phyloP scores from a whole-genome alignment of 1,140 invertebrate genomes.

The Acromyrmex echinatior region DNA sequence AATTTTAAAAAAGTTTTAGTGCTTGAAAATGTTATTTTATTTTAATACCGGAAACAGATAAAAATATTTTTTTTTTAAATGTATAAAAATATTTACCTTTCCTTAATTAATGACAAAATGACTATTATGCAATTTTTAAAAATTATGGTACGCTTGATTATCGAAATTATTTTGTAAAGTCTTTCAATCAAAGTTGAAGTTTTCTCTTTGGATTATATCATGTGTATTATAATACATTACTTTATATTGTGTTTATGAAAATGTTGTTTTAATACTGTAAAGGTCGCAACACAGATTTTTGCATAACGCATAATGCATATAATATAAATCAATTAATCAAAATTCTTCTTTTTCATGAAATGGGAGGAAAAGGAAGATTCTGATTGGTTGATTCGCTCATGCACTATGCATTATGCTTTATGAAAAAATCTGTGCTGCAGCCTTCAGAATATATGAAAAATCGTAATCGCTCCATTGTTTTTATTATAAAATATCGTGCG shows the following conservation, averaged over 20 bases:
- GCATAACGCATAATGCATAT: no score
- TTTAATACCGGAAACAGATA: neutral
- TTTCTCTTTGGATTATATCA: neutral
- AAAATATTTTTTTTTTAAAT: no score
- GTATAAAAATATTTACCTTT: neutral
- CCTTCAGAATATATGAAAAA: neutral
- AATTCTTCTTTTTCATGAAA: no score
- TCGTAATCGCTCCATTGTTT: neutral
- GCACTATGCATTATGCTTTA: no score
- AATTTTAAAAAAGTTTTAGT: neutral
- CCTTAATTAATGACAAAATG: neutral
- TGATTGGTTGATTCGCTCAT: no score
- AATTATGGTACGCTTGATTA: neutral
- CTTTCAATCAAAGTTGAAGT: neutral
- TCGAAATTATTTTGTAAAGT: neutral
- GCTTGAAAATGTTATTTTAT: neutral
- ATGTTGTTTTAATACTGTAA: neutral
- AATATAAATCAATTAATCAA: no score
- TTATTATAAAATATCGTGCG: neutral
- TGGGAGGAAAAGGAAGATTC: no score
- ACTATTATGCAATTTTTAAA: neutral
- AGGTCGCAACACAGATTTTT: no score
- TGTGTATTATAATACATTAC: neutral
- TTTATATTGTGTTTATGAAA: neutral
- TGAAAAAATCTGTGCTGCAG: neutral